A percentile compares a stretch with the other conserved stretches of the same genome.
Conservation (phyloP, 2,797 vertebrate genomes). For the Lutjanus campechanus region DNA sequence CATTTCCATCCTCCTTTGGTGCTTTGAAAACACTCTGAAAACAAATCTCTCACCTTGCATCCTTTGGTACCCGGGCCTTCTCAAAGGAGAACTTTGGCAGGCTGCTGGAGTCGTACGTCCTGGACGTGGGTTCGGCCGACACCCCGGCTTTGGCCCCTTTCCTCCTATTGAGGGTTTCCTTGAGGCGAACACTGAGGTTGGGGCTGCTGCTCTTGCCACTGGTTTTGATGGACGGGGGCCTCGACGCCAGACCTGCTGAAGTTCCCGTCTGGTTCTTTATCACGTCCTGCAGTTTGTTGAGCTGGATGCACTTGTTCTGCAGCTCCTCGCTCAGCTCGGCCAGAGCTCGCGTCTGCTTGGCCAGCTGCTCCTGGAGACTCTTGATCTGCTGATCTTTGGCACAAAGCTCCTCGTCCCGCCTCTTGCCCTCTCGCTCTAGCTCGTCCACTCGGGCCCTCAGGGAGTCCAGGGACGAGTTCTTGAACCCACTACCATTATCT, state of each 20-base stretch:
- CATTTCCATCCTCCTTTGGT: neutral
- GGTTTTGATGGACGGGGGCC: slow-evolving; percentile 78
- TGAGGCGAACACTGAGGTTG: slow-evolving; percentile 80
- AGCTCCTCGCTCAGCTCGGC: slow-evolving; percentile 90
- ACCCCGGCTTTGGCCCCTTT: slow-evolving; percentile 94
- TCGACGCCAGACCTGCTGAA: neutral
- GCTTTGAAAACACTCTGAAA: neutral
- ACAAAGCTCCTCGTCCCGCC: slow-evolving; percentile 88
- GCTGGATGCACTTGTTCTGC: slow-evolving; percentile 89
- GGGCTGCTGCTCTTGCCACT: slow-evolving; percentile 76
- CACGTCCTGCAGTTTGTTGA: slow-evolving; percentile 91
- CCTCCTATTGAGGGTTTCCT: slow-evolving; percentile 85
- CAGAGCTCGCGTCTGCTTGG: slow-evolving; percentile 85
- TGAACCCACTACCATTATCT: slow-evolving; percentile 45
- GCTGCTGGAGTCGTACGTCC: slow-evolving; percentile 87
- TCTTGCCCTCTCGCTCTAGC: slow-evolving; percentile 89
- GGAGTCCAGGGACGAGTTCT: slow-evolving; percentile 71
- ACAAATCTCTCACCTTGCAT: slow-evolving; percentile 88
- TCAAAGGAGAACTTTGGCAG: slow-evolving; percentile 92
- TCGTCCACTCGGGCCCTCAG: slow-evolving; percentile 87
- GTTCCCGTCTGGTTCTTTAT: slow-evolving; percentile 73
- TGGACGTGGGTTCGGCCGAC: slow-evolving; percentile 92
- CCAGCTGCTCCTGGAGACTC: slow-evolving; percentile 89
- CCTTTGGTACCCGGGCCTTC: slow-evolving; percentile 91
- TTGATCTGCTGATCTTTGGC: slow-evolving; percentile 85